These are phyloP conservation scores for Zapornia atra DNA, from an alignment of 2,113 vertebrate genomes.

Conservation along the genomic window DNA sequence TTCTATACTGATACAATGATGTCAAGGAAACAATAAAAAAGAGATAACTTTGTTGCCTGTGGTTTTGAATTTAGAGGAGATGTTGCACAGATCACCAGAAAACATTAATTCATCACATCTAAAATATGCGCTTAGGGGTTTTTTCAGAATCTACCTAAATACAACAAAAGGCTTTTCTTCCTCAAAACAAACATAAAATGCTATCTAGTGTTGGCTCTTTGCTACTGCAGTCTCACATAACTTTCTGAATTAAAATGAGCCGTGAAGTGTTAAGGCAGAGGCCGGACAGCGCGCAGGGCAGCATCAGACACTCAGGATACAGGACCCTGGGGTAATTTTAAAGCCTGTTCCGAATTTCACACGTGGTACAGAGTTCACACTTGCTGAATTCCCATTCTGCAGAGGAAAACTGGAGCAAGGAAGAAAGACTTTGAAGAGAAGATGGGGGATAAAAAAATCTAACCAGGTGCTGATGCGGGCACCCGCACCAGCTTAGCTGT, in stretches of 20 bases:
- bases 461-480: background rate
- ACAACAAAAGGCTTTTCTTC: background rate
- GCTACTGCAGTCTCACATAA: constrained; percentile 28
- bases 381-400: background rate
- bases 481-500: background rate
- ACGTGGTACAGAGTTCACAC: background rate
- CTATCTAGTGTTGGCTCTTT: constrained; percentile 66
- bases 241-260: background rate
- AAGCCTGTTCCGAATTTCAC: background rate
- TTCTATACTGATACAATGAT: background rate
- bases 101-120: background rate
- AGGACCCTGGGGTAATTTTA: background rate
- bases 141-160: background rate
- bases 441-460: background rate
- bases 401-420: background rate
- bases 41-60: background rate
- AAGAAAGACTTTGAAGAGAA: background rate
- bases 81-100: background rate
- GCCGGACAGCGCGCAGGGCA: fast-evolving
- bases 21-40: background rate
- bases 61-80: background rate
- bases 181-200: constrained; percentile 57
- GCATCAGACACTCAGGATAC: background rate
- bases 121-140: background rate
- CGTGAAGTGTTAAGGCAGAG: background rate